These are phyloP conservation scores for Hirudo medicinalis DNA, from an alignment of 1,140 invertebrate species.

Conservation along the genomic window DNA sequence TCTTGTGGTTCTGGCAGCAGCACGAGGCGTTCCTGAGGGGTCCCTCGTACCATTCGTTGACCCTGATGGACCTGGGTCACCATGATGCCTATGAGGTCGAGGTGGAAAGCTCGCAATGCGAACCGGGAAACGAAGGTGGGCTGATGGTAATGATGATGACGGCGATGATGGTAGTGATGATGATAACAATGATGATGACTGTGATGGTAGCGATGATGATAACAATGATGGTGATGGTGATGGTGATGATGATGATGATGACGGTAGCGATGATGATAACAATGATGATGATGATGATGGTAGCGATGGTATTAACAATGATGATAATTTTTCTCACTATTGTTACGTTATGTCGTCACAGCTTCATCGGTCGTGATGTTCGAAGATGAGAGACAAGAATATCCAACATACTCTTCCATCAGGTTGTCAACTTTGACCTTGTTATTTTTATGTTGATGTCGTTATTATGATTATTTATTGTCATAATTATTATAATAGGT, in stretches of 20 bases:
- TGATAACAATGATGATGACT: not conserved
- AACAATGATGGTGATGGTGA: not conserved
- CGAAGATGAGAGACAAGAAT: too few relatives aligned
- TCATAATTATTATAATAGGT: too few relatives aligned
- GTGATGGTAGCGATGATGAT: not conserved
- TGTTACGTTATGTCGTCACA: too few relatives aligned
- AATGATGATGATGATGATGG: not conserved
- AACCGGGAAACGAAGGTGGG: not conserved
- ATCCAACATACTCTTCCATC: too few relatives aligned
- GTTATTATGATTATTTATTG: too few relatives aligned
- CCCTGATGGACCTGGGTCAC: too few relatives aligned
- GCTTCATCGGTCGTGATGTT: too few relatives aligned
- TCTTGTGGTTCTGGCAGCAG: not conserved
- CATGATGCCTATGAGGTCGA: too few relatives aligned
- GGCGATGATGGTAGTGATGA: conserved; percentile 9
- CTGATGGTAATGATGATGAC: conserved; percentile 13
- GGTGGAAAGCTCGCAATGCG: too few relatives aligned
- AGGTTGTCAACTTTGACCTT: too few relatives aligned
- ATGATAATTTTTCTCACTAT: not conserved
- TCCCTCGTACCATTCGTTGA: too few relatives aligned
- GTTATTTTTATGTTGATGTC: too few relatives aligned
- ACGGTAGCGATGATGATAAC: not conserved
- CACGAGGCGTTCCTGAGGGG: not conserved
- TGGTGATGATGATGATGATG: not conserved
- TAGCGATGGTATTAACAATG: not conserved